phyloP scores from a whole-genome alignment of 2,888 invertebrate genomes.

The Ceriagrion tenellum region DNA sequence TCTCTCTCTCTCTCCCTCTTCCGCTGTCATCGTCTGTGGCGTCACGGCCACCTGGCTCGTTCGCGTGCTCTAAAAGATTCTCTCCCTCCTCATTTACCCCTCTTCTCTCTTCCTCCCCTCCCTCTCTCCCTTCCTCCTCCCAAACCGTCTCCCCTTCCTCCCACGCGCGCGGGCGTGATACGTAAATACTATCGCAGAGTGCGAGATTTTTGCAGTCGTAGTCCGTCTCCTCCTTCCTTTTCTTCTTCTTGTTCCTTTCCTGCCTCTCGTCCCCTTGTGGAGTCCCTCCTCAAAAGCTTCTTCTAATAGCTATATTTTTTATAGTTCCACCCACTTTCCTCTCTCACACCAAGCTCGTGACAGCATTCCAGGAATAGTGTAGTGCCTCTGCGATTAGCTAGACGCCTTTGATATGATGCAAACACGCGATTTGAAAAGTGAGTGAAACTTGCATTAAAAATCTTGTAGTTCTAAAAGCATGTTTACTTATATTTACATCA shows the following conservation, averaged over 20 bases:
- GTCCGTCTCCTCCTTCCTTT: background rate
- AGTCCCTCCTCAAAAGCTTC: background rate
- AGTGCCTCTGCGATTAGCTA: background rate
- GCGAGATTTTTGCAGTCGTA: background rate
- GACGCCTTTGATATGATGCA: too few relatives aligned
- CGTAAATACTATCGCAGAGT: slow-evolving; percentile 7
- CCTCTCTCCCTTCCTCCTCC: background rate
- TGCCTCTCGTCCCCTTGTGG: background rate
- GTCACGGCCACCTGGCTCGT: slow-evolving; percentile 21
- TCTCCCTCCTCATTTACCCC: background rate
- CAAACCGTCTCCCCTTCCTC: background rate
- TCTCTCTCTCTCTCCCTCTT: background rate
- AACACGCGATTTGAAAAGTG: background rate
- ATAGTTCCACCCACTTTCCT: background rate
- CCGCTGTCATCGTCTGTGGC: background rate
- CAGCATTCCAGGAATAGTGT: background rate
- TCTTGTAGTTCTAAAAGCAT: too few relatives aligned
- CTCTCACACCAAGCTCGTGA: background rate
- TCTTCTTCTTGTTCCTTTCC: background rate
- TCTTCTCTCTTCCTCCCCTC: background rate
- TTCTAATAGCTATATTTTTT: background rate
- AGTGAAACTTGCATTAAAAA: too few relatives aligned
- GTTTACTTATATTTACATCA: too few relatives aligned
- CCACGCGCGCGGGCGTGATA: background rate
- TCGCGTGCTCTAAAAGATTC: background rate